Evolutionary conservation across 1,140 invertebrate species (phyloP), one percentile per base, ranked within the genome.

Genomic region (Penaeus japonicus): DNA sequence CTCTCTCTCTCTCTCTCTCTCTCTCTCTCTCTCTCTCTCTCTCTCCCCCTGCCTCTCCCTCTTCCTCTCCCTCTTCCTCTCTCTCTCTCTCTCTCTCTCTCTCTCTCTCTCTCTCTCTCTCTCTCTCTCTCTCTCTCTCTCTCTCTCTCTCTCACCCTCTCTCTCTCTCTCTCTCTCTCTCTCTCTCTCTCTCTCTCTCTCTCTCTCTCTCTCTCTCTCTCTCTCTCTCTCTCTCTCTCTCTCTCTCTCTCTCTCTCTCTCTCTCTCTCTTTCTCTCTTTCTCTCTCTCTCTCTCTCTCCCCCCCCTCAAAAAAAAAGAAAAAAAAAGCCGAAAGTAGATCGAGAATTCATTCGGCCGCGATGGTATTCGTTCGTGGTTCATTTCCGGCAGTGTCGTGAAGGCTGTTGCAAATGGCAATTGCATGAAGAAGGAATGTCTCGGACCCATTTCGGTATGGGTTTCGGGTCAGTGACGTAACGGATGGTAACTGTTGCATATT

Each of bases 181-280:
- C 62, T 15, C 20, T 82, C 80, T 82, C 80, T 59, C 80, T 82
- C 80, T 82, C 79, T 59, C 54, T 82, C 79, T 82, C 79, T 59
- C 79, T 82, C 54, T 82, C 79, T 59, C 54, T 82, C 27, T 39
- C 27, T 15, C 39, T 30, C 27, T 39, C 39, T 39, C 4, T 15
- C 20, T 15, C 4, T 30, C 39, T 32, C 27, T 77, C 73, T 32
- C 73, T 77, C 73, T 32, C 73, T 77, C 73, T 32, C 27, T 77
- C 73, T 77, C 73, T 32, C 73, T 32, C 73, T 32, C 73, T 32
- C 73, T 77, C 70, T 75, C 70, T 75, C 70, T 75, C 70, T 75
- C 18, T 75, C 12, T 75, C 70, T 32, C 12, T 75, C 70, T 24
- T 35, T 24, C n/a, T 75, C 70, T 73, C 65, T 22, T 22, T 22